phyloP scores from a whole-genome alignment of 2,888 invertebrate species.

The Muscina levida region DNA sequence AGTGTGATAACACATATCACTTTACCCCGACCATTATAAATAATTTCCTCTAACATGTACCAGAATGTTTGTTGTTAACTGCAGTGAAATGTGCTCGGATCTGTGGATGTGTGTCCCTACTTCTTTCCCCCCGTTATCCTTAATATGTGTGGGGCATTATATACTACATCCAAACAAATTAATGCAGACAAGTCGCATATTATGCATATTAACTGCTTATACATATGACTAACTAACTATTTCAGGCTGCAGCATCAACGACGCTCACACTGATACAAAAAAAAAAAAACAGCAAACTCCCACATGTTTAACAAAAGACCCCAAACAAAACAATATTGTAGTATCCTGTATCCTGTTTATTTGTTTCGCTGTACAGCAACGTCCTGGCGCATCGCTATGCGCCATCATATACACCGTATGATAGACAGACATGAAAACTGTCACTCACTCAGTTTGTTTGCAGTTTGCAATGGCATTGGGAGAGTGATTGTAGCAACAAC shows the following conservation, averaged over 20 bases:
- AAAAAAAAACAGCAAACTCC: not conserved
- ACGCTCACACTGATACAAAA: too few species aligned
- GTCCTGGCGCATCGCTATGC: not conserved
- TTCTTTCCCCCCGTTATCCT: constrained; percentile 24
- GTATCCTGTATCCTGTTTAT: not conserved
- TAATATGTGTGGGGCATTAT: constrained; percentile 33
- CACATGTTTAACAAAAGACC: constrained; percentile 4
- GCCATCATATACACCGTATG: not conserved
- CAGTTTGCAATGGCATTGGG: too few species aligned
- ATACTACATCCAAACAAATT: constrained; percentile 68
- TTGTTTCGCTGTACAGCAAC: not conserved
- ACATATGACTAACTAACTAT: constrained; percentile 64
- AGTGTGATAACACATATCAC: constrained; percentile 54
- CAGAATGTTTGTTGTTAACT: not conserved
- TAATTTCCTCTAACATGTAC: not conserved
- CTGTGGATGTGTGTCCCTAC: constrained; percentile 39
- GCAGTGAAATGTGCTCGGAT: constrained; percentile 24
- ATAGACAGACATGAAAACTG: not conserved
- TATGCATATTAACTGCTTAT: constrained; percentile 78
- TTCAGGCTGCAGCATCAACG: not conserved
- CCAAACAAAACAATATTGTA: not conserved
- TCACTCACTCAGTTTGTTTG: not conserved
- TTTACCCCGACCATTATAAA: constrained; percentile 21
- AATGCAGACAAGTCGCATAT: constrained; percentile 76
- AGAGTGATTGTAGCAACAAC: too few species aligned